These are phyloP conservation scores for Cyclophora punctaria DNA, from an alignment of 2,888 invertebrate species.

Conservation along the genomic window DNA sequence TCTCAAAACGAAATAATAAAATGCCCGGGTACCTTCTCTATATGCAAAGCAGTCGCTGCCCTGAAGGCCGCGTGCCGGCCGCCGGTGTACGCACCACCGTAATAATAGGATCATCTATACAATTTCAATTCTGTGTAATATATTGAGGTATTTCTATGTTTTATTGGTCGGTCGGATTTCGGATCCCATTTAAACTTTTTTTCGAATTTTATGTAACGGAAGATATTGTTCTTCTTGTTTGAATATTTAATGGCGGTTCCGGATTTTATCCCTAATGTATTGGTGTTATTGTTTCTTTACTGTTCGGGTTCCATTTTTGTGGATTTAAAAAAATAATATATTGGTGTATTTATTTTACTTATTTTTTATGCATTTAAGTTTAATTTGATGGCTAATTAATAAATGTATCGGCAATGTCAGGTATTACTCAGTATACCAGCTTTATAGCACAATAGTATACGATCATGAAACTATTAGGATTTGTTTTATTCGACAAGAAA, in stretches of 20 bases:
- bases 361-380: too few relatives aligned
- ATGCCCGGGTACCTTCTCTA: conserved; percentile 51
- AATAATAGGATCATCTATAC: conserved; percentile 62
- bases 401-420: too few relatives aligned
- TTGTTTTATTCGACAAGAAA: not conserved
- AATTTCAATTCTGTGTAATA: conserved; percentile 55
- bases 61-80: conserved; percentile 22
- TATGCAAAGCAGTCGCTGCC: conserved; percentile 49
- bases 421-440: too few relatives aligned
- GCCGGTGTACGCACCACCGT: conserved; percentile 37
- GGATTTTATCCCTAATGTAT: conserved; percentile 26
- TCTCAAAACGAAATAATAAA: conserved; percentile 16
- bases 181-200: conserved; percentile 62
- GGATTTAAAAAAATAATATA: too few relatives aligned
- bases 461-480: too few relatives aligned
- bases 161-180: conserved; percentile 61
- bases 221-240: conserved; percentile 50
- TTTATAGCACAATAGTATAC: too few relatives aligned
- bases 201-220: conserved; percentile 69
- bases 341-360: too few relatives aligned
- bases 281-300: conserved; percentile 28
- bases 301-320: too few relatives aligned
- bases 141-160: conserved; percentile 64
- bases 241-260: conserved; percentile 23
- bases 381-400: too few relatives aligned